Evolutionary conservation across 2,113 vertebrate species (phyloP).

Genomic region (Lophochroa leadbeateri): DNA sequence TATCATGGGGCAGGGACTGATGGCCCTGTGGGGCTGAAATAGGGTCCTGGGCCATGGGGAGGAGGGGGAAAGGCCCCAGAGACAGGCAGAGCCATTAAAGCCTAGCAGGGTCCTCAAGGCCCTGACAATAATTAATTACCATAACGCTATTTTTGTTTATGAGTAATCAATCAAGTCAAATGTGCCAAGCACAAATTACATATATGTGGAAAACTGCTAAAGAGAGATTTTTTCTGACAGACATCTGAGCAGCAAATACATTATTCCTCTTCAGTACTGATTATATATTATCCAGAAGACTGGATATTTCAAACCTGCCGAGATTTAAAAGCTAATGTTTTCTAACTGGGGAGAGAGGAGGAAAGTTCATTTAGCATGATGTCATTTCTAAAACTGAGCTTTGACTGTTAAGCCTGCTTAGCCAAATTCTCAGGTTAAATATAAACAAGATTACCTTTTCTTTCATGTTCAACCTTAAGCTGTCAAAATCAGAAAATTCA

Average conservation of each 20-base stretch:
- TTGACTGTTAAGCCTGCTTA: not conserved
- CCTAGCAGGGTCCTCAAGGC: not conserved
- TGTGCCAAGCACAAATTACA: not conserved
- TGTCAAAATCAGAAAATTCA: not conserved
- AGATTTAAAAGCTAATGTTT: constrained; percentile 20
- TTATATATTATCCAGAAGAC: not conserved
- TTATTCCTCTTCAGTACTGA: not conserved
- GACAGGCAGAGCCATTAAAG: not conserved
- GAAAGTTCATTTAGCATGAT: not conserved
- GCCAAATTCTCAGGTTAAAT: constrained; percentile 15
- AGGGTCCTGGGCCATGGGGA: too few species aligned
- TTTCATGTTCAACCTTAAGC: not conserved
- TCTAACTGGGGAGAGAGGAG: not conserved
- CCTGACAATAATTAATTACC: not conserved
- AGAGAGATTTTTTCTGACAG: not conserved
- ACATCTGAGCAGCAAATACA: not conserved
- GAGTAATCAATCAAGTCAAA: not conserved
- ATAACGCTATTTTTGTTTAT: not conserved
- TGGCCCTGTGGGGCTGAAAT: not conserved
- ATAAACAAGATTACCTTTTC: not conserved
- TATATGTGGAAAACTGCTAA: not conserved
- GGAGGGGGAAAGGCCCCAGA: accelerated
- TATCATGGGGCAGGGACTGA: not conserved
- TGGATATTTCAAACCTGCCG: not conserved
- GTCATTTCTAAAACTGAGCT: not conserved